Evolutionary conservation across 2,888 invertebrate genomes (phyloP).

Genomic region (Agrilus cyanescens): DNA sequence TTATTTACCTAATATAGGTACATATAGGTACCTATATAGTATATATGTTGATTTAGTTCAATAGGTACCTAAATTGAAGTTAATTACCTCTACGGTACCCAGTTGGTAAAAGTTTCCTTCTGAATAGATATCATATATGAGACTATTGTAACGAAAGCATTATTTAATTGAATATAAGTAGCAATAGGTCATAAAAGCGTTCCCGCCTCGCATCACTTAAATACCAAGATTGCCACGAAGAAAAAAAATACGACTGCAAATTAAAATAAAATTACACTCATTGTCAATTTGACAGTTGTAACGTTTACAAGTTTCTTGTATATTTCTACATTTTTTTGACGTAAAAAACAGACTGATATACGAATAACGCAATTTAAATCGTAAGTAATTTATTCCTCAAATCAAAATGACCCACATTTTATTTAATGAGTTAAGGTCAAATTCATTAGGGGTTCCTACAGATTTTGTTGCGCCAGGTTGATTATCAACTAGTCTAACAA

Average conservation of each 20-base stretch:
- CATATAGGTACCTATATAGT: too few relatives aligned
- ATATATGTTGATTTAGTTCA: too few relatives aligned
- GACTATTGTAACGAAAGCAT: too few relatives aligned
- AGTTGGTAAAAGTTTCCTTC: too few relatives aligned
- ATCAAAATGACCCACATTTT: constrained; percentile 26
- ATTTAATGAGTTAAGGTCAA: constrained; percentile 26
- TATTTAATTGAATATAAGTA: too few relatives aligned
- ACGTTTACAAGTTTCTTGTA: not conserved
- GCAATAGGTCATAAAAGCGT: not conserved
- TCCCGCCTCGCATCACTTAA: too few relatives aligned
- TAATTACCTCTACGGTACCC: too few relatives aligned
- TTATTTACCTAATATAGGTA: too few relatives aligned
- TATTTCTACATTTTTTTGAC: not conserved
- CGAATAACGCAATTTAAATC: constrained; percentile 13
- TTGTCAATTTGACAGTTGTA: constrained; percentile 6
- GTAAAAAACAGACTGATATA: not conserved
- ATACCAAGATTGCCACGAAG: not conserved
- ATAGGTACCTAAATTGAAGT: too few relatives aligned
- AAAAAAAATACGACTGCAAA: not conserved
- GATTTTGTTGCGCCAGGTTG: constrained; percentile 16
- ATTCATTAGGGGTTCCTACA: constrained; percentile 20
- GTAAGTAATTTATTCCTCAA: constrained; percentile 17
- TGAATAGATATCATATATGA: too few relatives aligned
- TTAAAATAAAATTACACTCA: not conserved
- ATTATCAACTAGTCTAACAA: constrained; percentile 11